Conservation (phyloP, 2,888 invertebrate genomes). For the Agriopis marginaria region DNA sequence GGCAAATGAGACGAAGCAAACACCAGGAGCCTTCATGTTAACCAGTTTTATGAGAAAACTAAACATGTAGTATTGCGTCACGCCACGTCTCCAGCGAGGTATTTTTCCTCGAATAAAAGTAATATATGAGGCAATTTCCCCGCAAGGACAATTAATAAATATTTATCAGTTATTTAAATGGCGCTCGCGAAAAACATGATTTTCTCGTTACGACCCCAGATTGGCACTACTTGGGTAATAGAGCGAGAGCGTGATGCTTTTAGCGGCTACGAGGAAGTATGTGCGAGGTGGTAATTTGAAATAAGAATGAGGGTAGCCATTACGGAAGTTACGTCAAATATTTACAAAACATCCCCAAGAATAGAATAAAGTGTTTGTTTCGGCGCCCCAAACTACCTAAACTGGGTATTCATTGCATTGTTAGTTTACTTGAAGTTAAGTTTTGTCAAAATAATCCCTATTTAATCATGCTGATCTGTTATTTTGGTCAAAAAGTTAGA, state of each 20-base stretch:
- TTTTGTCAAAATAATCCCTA: too few species aligned
- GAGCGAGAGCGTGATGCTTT: constrained; percentile 19
- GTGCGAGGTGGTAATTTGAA: constrained; percentile 6
- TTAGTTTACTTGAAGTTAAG: too few species aligned
- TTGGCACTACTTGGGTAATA: constrained; percentile 23
- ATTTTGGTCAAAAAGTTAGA: too few species aligned
- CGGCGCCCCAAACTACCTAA: too few species aligned
- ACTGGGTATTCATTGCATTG: too few species aligned
- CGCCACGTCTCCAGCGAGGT: constrained; percentile 31
- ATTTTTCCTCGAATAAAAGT: constrained; percentile 41
- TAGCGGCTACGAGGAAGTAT: constrained; percentile 2
- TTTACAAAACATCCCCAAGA: neutral
- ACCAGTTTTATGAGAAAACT: constrained; percentile 55
- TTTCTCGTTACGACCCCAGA: constrained; percentile 35
- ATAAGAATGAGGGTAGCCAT: constrained; percentile 5
- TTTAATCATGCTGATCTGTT: too few species aligned
- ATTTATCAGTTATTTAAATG: constrained; percentile 37
- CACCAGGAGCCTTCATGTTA: constrained; percentile 41
- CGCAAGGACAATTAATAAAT: constrained; percentile 37
- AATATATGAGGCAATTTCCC: constrained; percentile 32
- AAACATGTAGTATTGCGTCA: constrained; percentile 52
- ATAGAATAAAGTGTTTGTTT: too few species aligned
- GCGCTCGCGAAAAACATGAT: constrained; percentile 31
- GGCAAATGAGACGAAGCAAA: constrained; percentile 19
- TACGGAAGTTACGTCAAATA: constrained; percentile 4